Evolutionary conservation across 1,140 invertebrate species (phyloP).

Genomic region (Schlechtendalia chinensis): DNA sequence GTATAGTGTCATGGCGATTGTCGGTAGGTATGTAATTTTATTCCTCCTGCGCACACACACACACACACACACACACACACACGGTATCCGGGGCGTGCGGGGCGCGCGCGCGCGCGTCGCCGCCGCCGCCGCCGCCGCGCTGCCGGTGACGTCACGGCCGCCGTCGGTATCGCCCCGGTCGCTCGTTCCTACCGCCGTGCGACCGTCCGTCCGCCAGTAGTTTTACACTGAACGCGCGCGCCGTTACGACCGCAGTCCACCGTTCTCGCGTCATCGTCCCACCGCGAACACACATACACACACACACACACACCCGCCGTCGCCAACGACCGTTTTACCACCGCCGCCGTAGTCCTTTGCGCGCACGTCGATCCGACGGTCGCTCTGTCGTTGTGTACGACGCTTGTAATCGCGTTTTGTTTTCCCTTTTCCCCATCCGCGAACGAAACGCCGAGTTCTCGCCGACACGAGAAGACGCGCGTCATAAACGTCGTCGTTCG

Average conservation of each 20-base stretch:
- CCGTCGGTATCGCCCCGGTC: slow-evolving; percentile 44
- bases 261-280: neutral
- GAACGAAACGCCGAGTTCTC: no score
- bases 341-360: neutral
- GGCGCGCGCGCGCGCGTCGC: slow-evolving; percentile 22
- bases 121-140: slow-evolving; percentile 4
- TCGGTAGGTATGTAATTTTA: slow-evolving; percentile 5
- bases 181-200: neutral
- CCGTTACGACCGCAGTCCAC: slow-evolving; percentile 13
- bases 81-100: slow-evolving; percentile 23
- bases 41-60: slow-evolving; percentile 9
- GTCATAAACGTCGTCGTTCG: no score
- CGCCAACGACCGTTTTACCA: neutral
- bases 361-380: neutral
- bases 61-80: no score
- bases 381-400: no score
- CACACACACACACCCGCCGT: neutral
- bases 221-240: slow-evolving; percentile 43
- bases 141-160: slow-evolving; percentile 41
- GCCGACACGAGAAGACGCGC: no score
- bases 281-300: slow-evolving; percentile 10
- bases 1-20: no score
- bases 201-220: slow-evolving; percentile 29
- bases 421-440: no score
- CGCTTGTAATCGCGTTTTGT: no score